Evolutionary conservation across 2,888 invertebrate genomes (phyloP), one percentile per base, ranked within the genome.

Genomic region (Leptothorax acervorum): DNA sequence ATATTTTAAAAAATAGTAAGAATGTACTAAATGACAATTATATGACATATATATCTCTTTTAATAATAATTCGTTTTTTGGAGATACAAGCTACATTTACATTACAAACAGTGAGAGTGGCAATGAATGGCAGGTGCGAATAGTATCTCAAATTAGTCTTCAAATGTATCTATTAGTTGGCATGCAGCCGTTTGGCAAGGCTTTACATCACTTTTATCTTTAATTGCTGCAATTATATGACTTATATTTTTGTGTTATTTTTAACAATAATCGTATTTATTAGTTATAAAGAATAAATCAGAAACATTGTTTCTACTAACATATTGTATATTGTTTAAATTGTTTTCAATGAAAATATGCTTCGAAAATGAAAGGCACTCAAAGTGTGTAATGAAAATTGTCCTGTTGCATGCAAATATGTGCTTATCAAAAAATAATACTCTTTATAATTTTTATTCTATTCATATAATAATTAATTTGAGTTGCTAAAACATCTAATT

Each of bases 241-340:
- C 53, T 84, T 82, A 78, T 86, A 84, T 86, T 78, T 87, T 83
- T 89, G 84, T 88, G 83, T 87, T 89, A 87, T 89, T 86, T 89
- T 68, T 85, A 83, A 83, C 84, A 15, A 48, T 48, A 81, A n/a
- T 70, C 18, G 55, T 6, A 35, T 15, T 12, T 35, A 35, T 74
- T n/a, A 28, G 83, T 75, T 79, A 81, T 84, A 75, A 74, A 73
- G 42, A 63, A 68, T 75, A 42, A 66, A 18, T 75, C 39, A 66
- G 35, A 35, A 53, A 55, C 62, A 28, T 42, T 15, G 48, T 42
- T 48, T 15, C 15, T 12, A 5, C 48, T 48, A 70, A 35, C 23
- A 23, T 23, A 23, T 23, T 23, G 23, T 23, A 23, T 23, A 23
- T 88, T 73, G 66, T 68, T 23, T 23, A 23, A 23, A 70, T 79